Evolutionary conservation across 2,888 invertebrate genomes (phyloP).

Genomic region (Drosophila sordidula): DNA sequence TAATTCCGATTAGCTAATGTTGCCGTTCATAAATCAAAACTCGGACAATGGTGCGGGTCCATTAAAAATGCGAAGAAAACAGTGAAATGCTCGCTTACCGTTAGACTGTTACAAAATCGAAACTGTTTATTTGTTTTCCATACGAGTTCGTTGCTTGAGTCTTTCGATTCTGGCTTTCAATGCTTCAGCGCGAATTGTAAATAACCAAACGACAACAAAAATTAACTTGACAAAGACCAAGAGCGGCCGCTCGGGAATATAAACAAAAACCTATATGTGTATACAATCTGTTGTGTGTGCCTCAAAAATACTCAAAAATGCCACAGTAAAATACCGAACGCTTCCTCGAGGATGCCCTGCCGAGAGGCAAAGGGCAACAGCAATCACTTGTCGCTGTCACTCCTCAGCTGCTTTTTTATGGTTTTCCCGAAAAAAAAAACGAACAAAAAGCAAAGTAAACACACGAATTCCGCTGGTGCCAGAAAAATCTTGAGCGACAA

Average conservation of each 20-base stretch:
- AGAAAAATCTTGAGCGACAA: slow-evolving; percentile 40
- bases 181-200: background rate
- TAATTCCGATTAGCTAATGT: slow-evolving; percentile 72
- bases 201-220: slow-evolving; percentile 21
- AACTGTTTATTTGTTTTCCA: slow-evolving; percentile 46
- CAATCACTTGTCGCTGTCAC: slow-evolving; percentile 72
- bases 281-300: background rate
- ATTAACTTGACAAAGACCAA: slow-evolving; percentile 18
- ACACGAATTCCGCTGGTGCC: slow-evolving; percentile 56
- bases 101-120: slow-evolving; percentile 65
- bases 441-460: slow-evolving; percentile 40
- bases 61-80: slow-evolving; percentile 46
- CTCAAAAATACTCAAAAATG: too few species aligned
- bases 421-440: slow-evolving; percentile 36
- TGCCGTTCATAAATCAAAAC: slow-evolving; percentile 64
- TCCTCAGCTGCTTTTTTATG: slow-evolving; percentile 60
- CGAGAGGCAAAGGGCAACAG: background rate
- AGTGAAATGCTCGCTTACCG: slow-evolving; percentile 57
- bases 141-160: slow-evolving; percentile 61
- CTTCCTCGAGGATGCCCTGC: slow-evolving; percentile 29
- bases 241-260: slow-evolving; percentile 13
- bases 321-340: slow-evolving; percentile 32
- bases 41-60: slow-evolving; percentile 47
- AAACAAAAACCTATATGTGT: background rate
- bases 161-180: slow-evolving; percentile 52